Base-by-base conservation (phyloP, 1,140 invertebrate species). In the Pseudachorutes palmiensis region DNA sequence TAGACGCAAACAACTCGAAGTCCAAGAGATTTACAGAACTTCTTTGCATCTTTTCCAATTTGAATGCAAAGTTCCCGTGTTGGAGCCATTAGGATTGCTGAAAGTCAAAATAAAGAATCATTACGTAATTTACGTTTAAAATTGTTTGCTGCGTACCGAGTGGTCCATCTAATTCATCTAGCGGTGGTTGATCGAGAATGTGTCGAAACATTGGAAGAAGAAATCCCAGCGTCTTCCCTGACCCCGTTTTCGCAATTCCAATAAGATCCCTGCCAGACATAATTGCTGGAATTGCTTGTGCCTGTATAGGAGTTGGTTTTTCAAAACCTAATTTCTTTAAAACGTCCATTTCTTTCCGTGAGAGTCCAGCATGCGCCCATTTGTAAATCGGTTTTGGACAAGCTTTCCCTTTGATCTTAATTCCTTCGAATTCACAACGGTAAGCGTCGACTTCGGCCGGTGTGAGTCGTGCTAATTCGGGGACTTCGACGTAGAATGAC, bases 51-150 rank as follows among this genome's bases (percentile, higher is more conserved):
- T 75, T 94, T 92, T 30, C 93, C 92, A 69, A 99, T 99, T 79
- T 99, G 97, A 88, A 99, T 94, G 73, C 97, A 98, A 0, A 99
- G 81, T 77, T 99, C 97, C 71, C 97, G 83, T 0, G 97, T 99
- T 0, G 97, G 97, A 0, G 95, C 94, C 93, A 99, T 95, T 49
- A 99, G 94, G 5, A 99, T 83, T 0, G 90, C 84, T 81, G 62
- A 49, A 74, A 62, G 55, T n/a, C n/a, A 48, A 70, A 36, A 2
- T 12, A 69, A 60, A 70, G 28, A 60, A 66, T 2, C 45, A 62
- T 41, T 28, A 62, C 29, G 36, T 26, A 67, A 2, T 29, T 19
- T 14, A 64, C 22, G 22, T 31, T 19, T 22, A 59, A 31, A 64
- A 58, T 36, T 14, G 24, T 57, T 19, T 22, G 64, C 65, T 32